These are phyloP conservation scores for Gulo gulo DNA, from an alignment of 2,113 vertebrate species.

Conservation along the genomic window DNA sequence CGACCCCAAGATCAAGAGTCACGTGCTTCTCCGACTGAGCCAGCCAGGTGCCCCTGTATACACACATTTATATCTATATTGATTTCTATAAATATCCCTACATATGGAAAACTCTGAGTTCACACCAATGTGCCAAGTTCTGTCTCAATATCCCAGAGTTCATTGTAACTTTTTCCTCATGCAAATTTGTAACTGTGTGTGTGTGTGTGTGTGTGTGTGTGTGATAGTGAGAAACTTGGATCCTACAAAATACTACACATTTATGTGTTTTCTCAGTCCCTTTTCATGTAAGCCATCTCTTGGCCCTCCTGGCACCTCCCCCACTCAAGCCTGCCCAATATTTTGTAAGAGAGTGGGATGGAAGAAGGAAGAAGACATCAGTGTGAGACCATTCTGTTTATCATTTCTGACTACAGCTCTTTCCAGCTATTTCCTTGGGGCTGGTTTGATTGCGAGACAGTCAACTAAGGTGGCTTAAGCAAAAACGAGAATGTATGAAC, in stretches of 20 bases:
- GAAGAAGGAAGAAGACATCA: not conserved
- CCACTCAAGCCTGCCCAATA: not conserved
- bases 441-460: not conserved
- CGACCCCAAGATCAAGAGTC: not conserved
- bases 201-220: not conserved
- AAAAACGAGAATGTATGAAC: not conserved
- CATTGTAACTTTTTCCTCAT: not conserved
- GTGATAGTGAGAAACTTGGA: not conserved
- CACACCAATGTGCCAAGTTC: not conserved
- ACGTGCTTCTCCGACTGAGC: not conserved
- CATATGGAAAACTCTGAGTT: not conserved
- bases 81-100: not conserved
- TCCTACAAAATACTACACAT: not conserved
- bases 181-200: not conserved
- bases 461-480: not conserved
- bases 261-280: not conserved
- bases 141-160: not conserved
- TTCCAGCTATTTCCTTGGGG: not conserved
- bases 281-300: not conserved
- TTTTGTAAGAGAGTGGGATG: not conserved
- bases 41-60: not conserved
- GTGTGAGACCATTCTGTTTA: not conserved
- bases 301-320: not conserved
- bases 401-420: not conserved
- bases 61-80: not conserved